A percentile compares a stretch with the other conserved stretches of the same genome.
phyloP scores from a whole-genome alignment of 2,888 invertebrate species.

The Cephonodes hylas region DNA sequence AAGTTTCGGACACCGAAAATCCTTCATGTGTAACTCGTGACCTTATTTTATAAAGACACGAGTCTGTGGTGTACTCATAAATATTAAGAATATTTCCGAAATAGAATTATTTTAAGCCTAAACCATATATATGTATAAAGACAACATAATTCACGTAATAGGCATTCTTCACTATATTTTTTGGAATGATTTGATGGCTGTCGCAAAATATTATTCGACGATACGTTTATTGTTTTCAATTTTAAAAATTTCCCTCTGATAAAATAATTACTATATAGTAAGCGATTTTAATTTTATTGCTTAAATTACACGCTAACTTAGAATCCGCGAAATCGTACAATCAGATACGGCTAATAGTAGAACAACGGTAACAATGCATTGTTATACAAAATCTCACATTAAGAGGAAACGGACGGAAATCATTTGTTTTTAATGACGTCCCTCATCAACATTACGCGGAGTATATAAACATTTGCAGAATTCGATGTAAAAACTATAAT shows the following conservation, averaged over 20 bases:
- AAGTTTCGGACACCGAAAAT: constrained; percentile 22
- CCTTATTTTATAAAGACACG: constrained; percentile 22
- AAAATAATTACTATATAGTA: too few relatives aligned
- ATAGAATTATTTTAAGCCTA: too few relatives aligned
- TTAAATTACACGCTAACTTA: background rate
- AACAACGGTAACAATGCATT: constrained; percentile 1
- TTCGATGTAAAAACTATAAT: constrained; percentile 59
- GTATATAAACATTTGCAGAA: constrained; percentile 53
- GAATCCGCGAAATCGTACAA: background rate
- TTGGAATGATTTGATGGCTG: too few relatives aligned
- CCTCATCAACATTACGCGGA: constrained; percentile 48
- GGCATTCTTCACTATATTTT: too few relatives aligned
- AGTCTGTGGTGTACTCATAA: constrained; percentile 21
- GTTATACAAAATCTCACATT: background rate
- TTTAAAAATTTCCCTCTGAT: too few relatives aligned
- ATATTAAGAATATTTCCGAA: constrained; percentile 23
- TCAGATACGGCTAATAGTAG: background rate
- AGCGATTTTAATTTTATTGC: background rate
- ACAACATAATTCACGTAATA: too few relatives aligned
- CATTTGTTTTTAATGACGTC: constrained; percentile 35
- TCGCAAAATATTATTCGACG: too few relatives aligned
- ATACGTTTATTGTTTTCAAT: too few relatives aligned
- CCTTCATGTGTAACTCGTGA: constrained; percentile 21
- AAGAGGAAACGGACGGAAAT: constrained; percentile 23
- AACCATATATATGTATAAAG: too few relatives aligned